Base-by-base conservation (phyloP, 2,888 invertebrate genomes). In the Agrochola macilenta region DNA sequence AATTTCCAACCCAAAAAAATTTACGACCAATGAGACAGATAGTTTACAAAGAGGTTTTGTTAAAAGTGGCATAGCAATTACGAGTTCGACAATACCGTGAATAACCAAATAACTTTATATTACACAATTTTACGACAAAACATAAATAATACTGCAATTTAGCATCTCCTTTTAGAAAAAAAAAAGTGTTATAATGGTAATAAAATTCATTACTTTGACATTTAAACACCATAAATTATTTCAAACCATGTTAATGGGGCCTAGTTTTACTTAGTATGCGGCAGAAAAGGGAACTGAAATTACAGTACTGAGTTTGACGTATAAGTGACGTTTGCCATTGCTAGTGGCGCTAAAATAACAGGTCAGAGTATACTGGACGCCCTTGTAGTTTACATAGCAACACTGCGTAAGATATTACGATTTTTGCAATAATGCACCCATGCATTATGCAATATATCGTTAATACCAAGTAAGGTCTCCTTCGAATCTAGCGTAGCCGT, bases 191-290 rank as follows among this genome's bases (percentile, higher is more conserved):
- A 84, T 64, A 65, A 71, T 30, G 30, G 84, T 60, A 69, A 65
- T 82, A 82, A 82, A 79, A 69, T 69, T 80, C n/a, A 84, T 84
- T 75, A 84, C 71, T 65, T 57, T 58, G 75, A 82, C 84, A 69
- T 80, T 74, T 79, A 83, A 57, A 17, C 39, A 20, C 35, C 63
- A 57, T 82, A 80, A 79, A 82, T 74, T 63, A 83, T 74, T 79
- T 20, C 1, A 69, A 79, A 66, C 60, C 61, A 65, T 73, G 63
- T 49, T 54, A 72, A 39, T 39, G n/a, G 52, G 20, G 7, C n/a
- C 64, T n/a, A 54, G 43, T 39, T 35, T 81, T 35, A 52, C 17
- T 65, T 65, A 17, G 52, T 35, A 52, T 43, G 81, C 64, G 58
- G 65, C 58, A 35, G 26, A 74, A 65, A 52, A 35, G 12, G 7